A percentile compares a stretch with the other conserved stretches of the same genome.
phyloP scores from a whole-genome alignment of 2,797 vertebrate genomes.

The Sebastes hubbsi region DNA sequence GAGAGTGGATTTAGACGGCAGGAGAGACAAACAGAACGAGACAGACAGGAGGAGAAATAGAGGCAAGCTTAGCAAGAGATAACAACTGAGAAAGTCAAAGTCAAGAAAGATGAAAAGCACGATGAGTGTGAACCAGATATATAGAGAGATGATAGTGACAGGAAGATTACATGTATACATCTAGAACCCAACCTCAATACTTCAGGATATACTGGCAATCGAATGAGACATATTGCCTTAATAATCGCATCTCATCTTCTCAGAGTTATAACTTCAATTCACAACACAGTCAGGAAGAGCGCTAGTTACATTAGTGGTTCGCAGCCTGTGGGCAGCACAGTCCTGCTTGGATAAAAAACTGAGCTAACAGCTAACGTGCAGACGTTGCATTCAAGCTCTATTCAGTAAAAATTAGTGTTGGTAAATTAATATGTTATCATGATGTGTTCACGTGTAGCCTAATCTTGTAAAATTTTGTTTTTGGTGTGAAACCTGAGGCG shows the following conservation, averaged over 20 bases:
- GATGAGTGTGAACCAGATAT: neutral
- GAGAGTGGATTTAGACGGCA: neutral
- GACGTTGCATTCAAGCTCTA: neutral
- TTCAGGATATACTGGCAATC: neutral
- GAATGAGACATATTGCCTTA: neutral
- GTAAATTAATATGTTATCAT: too few relatives aligned
- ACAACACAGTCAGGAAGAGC: neutral
- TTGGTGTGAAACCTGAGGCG: neutral
- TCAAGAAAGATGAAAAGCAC: neutral
- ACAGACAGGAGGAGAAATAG: neutral
- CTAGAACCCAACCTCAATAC: neutral
- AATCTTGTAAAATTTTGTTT: neutral
- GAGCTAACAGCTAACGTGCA: neutral
- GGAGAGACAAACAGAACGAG: neutral
- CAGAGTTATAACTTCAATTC: neutral
- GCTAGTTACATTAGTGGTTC: too few relatives aligned
- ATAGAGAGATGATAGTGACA: neutral
- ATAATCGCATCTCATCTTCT: neutral
- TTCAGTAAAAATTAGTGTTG: neutral
- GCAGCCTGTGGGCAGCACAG: too few relatives aligned
- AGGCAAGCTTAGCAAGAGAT: conserved; percentile 9
- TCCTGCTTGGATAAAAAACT: neutral
- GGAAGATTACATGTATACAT: neutral
- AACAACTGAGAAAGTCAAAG: neutral
- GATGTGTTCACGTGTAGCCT: too few relatives aligned